phyloP scores from a whole-genome alignment of 2,113 vertebrate genomes.

The Bombycilla garrulus region DNA sequence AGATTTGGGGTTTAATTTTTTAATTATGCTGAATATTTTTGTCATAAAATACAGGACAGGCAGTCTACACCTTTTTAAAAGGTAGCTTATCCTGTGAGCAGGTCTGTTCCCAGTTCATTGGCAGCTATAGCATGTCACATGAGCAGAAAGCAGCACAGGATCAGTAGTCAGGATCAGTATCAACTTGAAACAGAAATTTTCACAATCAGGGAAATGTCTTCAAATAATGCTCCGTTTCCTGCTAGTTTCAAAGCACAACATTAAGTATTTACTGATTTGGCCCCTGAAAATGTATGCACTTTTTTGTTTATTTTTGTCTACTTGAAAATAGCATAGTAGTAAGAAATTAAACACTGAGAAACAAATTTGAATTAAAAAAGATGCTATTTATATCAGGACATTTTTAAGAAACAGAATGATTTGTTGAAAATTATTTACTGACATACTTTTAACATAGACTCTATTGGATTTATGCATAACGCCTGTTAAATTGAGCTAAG shows the following conservation, averaged over 20 bases:
- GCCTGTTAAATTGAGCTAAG: not conserved
- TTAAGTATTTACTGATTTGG: not conserved
- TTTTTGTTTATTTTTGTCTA: not conserved
- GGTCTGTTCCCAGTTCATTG: not conserved
- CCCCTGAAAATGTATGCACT: not conserved
- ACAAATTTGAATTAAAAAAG: not conserved
- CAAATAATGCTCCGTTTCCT: not conserved
- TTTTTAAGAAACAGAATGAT: not conserved
- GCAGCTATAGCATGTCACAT: not conserved
- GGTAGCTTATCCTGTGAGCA: not conserved
- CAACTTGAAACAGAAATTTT: not conserved
- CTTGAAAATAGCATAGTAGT: not conserved
- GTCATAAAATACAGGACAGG: not conserved
- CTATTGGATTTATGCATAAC: not conserved
- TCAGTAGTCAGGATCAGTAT: not conserved
- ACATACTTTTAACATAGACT: not conserved
- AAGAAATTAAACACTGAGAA: not conserved
- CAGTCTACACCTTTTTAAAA: not conserved
- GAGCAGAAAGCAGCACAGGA: not conserved
- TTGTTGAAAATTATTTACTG: not conserved
- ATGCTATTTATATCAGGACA: not conserved
- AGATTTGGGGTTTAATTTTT: not conserved
- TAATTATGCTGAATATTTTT: not conserved
- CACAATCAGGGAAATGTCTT: accelerated
- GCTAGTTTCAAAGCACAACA: not conserved